A percentile compares a stretch with the other conserved stretches of the same genome.
Conservation (phyloP, 1,140 invertebrate genomes). For the Adoxophyes honmai region DNA sequence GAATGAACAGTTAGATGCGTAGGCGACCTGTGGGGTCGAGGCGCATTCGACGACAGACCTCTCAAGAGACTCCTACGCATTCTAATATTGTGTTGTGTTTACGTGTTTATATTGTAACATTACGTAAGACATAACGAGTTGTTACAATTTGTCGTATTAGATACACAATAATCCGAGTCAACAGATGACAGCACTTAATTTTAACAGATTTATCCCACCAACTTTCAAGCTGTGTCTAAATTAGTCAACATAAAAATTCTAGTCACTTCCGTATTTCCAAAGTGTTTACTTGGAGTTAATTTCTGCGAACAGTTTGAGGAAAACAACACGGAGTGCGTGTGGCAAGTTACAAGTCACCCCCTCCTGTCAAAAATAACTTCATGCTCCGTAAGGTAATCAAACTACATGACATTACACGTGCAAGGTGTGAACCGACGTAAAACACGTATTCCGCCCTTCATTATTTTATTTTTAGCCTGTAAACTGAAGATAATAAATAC, state of each 20-base stretch:
- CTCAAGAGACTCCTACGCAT: conserved; percentile 37
- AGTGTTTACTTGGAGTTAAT: background rate
- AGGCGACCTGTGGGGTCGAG: conserved; percentile 35
- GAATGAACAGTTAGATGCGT: conserved; percentile 46
- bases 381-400: conserved; percentile 50
- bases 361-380: conserved; percentile 48
- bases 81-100: conserved; percentile 22
- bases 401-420: conserved; percentile 63
- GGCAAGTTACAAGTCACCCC: conserved; percentile 27
- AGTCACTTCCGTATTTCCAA: too few relatives aligned
- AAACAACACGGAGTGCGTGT: conserved; percentile 30
- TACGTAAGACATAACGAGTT: background rate
- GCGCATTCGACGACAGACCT: conserved; percentile 28
- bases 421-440: conserved; percentile 59
- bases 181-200: too few relatives aligned
- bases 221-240: background rate
- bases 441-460: conserved; percentile 52
- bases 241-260: background rate
- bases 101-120: background rate
- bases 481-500: conserved; percentile 51
- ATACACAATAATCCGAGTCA: too few relatives aligned
- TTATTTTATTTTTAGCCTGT: conserved; percentile 56
- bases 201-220: too few relatives aligned
- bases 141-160: too few relatives aligned
- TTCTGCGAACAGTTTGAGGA: conserved; percentile 16